Conservation (phyloP, 2,797 vertebrate species). For the Pseudochirops cupreus region DNA sequence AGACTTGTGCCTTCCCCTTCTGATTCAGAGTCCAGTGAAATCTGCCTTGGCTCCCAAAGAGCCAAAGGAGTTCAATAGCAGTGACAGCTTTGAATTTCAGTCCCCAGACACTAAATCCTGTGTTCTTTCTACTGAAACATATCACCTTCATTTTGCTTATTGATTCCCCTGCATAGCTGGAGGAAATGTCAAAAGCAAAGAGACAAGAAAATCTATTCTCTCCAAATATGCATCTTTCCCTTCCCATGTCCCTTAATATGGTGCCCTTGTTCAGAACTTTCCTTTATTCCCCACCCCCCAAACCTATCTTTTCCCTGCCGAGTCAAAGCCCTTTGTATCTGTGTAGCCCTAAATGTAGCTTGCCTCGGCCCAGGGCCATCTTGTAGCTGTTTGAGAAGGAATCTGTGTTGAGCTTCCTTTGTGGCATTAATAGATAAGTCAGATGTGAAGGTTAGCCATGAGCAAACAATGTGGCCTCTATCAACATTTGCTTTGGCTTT, state of each 20-base stretch:
- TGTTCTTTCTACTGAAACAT: not conserved
- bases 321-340: not conserved
- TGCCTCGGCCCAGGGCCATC: constrained; percentile 10
- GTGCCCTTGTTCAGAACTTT: not conserved
- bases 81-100: not conserved
- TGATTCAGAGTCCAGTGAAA: not conserved
- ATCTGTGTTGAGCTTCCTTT: constrained; percentile 39
- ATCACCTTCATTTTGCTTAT: not conserved
- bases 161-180: not conserved
- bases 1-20: not conserved
- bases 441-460: constrained; percentile 68
- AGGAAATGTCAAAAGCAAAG: not conserved
- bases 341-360: constrained; percentile 7
- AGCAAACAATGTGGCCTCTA: constrained; percentile 64
- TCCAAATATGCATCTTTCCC: not conserved
- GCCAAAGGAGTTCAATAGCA: not conserved
- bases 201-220: constrained; percentile 1
- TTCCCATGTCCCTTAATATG: not conserved
- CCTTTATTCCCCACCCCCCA: not conserved
- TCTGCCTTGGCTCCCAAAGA: not conserved
- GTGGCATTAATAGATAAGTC: constrained; percentile 69
- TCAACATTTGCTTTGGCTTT: constrained; percentile 69
- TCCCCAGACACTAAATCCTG: not conserved
- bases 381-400: constrained; percentile 57
- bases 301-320: constrained; percentile 15